Base-by-base conservation (phyloP, 1,140 invertebrate genomes). In the Diorhabda carinulata region DNA sequence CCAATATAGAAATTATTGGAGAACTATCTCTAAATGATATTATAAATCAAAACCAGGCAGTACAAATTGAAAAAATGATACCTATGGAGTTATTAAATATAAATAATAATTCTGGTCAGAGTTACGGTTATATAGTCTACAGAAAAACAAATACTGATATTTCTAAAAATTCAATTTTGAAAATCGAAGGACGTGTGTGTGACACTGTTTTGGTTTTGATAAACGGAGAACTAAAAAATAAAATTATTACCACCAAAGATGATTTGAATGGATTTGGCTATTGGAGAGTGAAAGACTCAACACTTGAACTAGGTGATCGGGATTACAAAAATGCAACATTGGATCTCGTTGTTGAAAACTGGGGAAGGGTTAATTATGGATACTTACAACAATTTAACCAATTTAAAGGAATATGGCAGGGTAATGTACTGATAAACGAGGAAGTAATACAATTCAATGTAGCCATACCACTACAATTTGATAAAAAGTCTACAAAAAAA, bases 321-420 rank as follows among this genome's bases (percentile, higher is more conserved):
- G 68, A 75, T 65, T 25, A 74, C n/a, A 43, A 66, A 10, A 70
- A 74, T 63, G 78, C 77, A 45, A 79, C 77, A 3, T 68, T 87
- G 40, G 85, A 87, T 66, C 76, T 88, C 40, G 64, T 89, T 1
- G 86, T 88, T 2, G 87, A 88, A 76, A 88, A 89, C 75, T 82
- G 83, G 70, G 87, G 86, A 0, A 74, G 87, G 45, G 83, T 84
- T 8, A 88, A 88, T 76, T 88, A 81, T 78, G 84, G 84, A 0
- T 57, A 41, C 43, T 87, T 72, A 3, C 82, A 86, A 70, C 70
- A 73, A 52, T 73, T 68, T 60, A 52, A 52, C n/a, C 47, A 52
- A 52, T n/a, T 8, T 52, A 73, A 73, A 58, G 72, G 70, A 43
- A 10, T 73, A 10, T 71, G 68, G 64, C 70, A 73, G 63, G 70